Conservation (phyloP, 2,113 vertebrate genomes). For the Phyllostomus discolor region DNA sequence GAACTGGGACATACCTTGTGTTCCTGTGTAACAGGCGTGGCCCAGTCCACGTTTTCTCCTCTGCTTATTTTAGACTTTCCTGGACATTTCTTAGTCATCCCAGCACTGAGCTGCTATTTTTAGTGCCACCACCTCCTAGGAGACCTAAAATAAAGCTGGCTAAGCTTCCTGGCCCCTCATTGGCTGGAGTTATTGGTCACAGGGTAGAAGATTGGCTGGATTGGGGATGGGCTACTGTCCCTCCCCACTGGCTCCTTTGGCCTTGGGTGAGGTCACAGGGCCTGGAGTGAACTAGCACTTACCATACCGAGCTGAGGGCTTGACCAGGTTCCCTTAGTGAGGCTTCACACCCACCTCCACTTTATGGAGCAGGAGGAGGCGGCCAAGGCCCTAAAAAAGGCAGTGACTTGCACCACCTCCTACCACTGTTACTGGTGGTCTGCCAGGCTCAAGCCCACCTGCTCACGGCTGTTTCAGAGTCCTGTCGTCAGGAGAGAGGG, state of each 20-base stretch:
- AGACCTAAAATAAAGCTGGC: slow-evolving; percentile 69
- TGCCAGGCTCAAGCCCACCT: not conserved
- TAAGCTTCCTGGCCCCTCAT: slow-evolving; percentile 41
- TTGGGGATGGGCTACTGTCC: not conserved
- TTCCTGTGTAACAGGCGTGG: not conserved
- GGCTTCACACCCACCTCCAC: not conserved
- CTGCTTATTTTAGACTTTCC: slow-evolving; percentile 63
- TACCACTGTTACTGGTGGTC: not conserved
- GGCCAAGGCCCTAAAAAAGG: not conserved
- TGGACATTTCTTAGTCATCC: slow-evolving; percentile 70
- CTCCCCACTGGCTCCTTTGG: slow-evolving; percentile 10
- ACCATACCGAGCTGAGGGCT: not conserved
- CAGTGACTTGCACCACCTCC: not conserved
- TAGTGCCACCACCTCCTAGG: slow-evolving; percentile 56
- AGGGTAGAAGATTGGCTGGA: slow-evolving; percentile 3
- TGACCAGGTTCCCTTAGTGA: not conserved
- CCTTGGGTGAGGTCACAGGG: slow-evolving; percentile 23
- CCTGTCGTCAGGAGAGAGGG: not conserved
- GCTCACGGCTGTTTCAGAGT: not conserved
- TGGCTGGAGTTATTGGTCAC: slow-evolving; percentile 31
- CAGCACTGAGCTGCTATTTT: slow-evolving; percentile 62
- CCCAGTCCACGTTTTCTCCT: slow-evolving; percentile 21
- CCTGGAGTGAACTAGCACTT: not conserved
- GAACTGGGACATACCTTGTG: slow-evolving; percentile 20
- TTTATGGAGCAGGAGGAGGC: not conserved